Conservation (phyloP, 2,797 vertebrate species). For the Hylomyscus alleni region DNA sequence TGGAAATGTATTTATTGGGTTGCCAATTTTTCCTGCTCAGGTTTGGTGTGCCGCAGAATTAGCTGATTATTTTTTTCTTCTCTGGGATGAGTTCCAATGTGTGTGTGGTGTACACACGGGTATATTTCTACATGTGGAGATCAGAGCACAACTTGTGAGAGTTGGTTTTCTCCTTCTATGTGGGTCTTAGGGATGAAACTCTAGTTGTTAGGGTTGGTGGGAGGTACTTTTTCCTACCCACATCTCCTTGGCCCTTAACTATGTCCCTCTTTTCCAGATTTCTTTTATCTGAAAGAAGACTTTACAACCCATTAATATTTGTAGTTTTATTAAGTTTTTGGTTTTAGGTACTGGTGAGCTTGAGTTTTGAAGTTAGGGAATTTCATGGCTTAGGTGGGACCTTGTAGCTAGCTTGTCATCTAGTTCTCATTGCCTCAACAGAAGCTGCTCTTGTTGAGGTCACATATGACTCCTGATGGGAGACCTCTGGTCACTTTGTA, state of each 20-base stretch:
- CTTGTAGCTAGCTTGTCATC: background rate
- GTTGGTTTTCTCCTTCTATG: background rate
- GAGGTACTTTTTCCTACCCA: background rate
- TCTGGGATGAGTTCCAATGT: slow-evolving; percentile 20
- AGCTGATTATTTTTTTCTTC: slow-evolving; percentile 28
- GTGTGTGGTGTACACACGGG: too few species aligned
- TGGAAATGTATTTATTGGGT: slow-evolving; percentile 55
- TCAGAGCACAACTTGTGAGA: background rate
- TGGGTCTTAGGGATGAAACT: background rate
- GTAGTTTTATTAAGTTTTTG: slow-evolving; percentile 47
- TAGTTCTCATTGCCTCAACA: background rate
- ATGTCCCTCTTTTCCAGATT: slow-evolving; percentile 26
- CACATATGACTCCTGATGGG: background rate
- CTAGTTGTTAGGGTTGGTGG: background rate
- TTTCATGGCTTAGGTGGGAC: background rate
- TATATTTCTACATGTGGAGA: background rate
- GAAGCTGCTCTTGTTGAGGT: slow-evolving; percentile 9
- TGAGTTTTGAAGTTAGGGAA: slow-evolving; percentile 43
- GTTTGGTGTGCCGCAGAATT: slow-evolving; percentile 54
- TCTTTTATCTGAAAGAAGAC: slow-evolving; percentile 46
- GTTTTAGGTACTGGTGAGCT: slow-evolving; percentile 11
- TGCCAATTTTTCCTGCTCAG: background rate
- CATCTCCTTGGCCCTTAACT: background rate
- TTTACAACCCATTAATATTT: background rate
- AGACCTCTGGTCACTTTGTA: background rate